Base-by-base conservation (phyloP, 2,113 vertebrate genomes). In the Podiceps cristatus region DNA sequence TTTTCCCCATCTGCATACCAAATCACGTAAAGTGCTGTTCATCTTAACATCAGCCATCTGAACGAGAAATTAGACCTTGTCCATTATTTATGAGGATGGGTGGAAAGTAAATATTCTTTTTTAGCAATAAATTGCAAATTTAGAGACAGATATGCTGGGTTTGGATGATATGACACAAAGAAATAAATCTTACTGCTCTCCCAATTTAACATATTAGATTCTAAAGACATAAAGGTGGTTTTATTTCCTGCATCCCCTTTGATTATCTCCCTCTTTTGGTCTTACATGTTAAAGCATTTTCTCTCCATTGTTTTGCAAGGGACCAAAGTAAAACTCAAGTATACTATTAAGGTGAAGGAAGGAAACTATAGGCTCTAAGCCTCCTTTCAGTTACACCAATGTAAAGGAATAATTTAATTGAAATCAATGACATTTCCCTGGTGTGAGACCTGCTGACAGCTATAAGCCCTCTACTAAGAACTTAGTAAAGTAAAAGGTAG, bases 91-190 rank as follows among this genome's bases (percentile, higher is more conserved):
- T 88, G 86, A 85, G 77, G n/a, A 23, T 31, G 18, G 33, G 20
- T 85, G 40, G 85, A 85, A 94, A 93, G 35, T 56, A 85, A 92
- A 92, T 88, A 86, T 76, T 69, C 5, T 47, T 68, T 82, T 92
- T 95, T 71, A 92, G 24, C 42, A 71, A 77, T 95, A 83, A 91
- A 88, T 91, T 96, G 59, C 75, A 86, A 66, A 80, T 84, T 92
- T 7, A 3, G 55, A 88, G 45, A 90, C 62, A 83, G 53, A 83
- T 24, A 58, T 31, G 20, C 50, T 88, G 49, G 25, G 17, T 96
- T 77, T 68, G 53, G 67, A 55, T 79, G 50, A 63, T 90, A 75
- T 18, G 82, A 52, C 56, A 35, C 10, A 88, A 29, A 88, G 20
- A 93, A 96, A 90, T 88, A 83, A 92, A 93, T 66, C 78, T 82